phyloP scores from a whole-genome alignment of 2,888 invertebrate genomes.

The Platypus cylindrus region DNA sequence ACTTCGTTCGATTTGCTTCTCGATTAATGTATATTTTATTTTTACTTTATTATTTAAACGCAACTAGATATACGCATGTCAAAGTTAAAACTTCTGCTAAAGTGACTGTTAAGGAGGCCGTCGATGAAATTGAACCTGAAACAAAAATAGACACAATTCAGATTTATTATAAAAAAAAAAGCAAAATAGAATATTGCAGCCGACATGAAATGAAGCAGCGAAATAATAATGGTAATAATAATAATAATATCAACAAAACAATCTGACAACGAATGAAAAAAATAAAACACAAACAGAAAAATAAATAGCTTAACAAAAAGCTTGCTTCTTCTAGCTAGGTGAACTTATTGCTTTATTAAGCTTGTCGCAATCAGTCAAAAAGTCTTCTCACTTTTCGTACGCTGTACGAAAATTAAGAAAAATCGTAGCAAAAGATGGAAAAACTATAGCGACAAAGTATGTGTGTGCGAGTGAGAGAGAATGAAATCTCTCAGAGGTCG shows the following conservation, averaged over 20 bases:
- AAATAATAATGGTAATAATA: too few species aligned
- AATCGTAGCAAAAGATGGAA: slow-evolving; percentile 17
- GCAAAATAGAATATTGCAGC: neutral
- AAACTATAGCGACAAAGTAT: too few species aligned
- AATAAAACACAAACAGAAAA: too few species aligned
- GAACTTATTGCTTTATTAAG: slow-evolving; percentile 4
- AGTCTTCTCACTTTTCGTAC: slow-evolving; percentile 2
- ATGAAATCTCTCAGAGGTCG: slow-evolving; percentile 25
- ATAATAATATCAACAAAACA: too few species aligned
- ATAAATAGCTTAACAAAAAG: too few species aligned
- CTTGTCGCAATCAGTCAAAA: slow-evolving; percentile 4
- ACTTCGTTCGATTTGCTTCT: neutral
- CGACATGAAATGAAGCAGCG: neutral
- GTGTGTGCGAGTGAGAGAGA: slow-evolving; percentile 26
- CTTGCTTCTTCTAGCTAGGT: too few species aligned
- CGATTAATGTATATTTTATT: neutral
- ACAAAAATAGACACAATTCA: slow-evolving; percentile 4
- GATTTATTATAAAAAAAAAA: neutral
- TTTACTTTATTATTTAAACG: neutral
- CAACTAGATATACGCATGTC: slow-evolving; percentile 8
- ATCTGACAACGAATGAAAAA: too few species aligned
- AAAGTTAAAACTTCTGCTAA: slow-evolving; percentile 8
- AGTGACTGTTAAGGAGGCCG: slow-evolving; percentile 3
- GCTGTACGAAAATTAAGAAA: slow-evolving; percentile 6
- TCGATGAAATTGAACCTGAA: slow-evolving; percentile 11